A percentile compares a stretch with the other conserved stretches of the same genome.
These are phyloP conservation scores for Charina bottae DNA, from an alignment of 2,113 vertebrate species.

Conservation along the genomic window DNA sequence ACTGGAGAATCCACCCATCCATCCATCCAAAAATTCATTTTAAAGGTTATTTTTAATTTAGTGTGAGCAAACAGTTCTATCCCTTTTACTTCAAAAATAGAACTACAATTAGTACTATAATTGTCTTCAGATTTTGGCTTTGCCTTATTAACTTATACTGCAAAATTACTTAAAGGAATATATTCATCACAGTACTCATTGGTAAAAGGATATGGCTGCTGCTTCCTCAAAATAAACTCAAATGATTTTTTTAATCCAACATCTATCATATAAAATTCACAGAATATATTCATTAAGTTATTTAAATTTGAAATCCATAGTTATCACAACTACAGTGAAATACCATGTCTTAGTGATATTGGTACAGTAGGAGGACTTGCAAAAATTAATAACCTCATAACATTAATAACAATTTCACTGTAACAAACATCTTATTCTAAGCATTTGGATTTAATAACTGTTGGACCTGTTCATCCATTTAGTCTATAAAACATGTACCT, in stretches of 20 bases:
- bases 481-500: neutral
- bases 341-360: neutral
- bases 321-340: neutral
- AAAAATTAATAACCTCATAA: neutral
- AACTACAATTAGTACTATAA: neutral
- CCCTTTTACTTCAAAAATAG: neutral
- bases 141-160: neutral
- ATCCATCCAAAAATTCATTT: neutral
- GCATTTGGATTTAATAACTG: neutral
- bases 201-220: neutral
- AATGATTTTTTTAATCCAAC: neutral
- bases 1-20: neutral
- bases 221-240: neutral
- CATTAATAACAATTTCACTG: neutral
- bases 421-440: slow-evolving; percentile 5
- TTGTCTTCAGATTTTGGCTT: neutral
- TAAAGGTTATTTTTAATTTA: neutral
- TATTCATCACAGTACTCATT: neutral
- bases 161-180: neutral
- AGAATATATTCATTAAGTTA: neutral
- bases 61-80: neutral
- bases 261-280: neutral
- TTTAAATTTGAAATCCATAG: neutral
- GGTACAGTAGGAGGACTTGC: neutral
- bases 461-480: slow-evolving; percentile 2